These are phyloP conservation scores for Semaprochilodus insignis DNA, from an alignment of 2,797 vertebrate species.

Conservation along the genomic window DNA sequence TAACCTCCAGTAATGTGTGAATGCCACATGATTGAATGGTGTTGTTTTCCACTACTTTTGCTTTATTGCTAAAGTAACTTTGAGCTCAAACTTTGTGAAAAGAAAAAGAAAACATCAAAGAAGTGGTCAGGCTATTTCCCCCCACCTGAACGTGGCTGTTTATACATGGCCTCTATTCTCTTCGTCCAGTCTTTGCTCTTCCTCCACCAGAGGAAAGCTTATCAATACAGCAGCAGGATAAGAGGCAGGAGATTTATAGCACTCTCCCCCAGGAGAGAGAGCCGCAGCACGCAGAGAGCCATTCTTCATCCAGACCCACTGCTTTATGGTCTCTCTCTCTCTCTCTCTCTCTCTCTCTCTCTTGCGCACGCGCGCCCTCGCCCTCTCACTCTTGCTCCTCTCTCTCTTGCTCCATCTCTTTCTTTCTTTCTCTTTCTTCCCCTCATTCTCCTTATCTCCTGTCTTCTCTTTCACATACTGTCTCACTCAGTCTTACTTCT, in stretches of 20 bases:
- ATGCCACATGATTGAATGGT: not conserved
- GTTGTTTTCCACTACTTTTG: not conserved
- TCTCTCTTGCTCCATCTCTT: not conserved
- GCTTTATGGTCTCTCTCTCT: conserved; percentile 62
- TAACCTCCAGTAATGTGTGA: not conserved
- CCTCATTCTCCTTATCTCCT: not conserved
- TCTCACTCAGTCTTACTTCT: not conserved
- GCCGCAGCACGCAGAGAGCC: conserved; percentile 46
- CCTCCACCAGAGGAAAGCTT: conserved; percentile 59
- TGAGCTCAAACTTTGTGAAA: conserved; percentile 22
- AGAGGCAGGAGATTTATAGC: conserved; percentile 66
- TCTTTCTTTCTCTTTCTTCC: not conserved
- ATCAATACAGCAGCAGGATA: conserved; percentile 66
- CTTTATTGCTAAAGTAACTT: conserved; percentile 4
- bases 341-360: conserved; percentile 6
- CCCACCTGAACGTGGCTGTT: conserved; percentile 4
- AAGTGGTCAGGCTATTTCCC: conserved; percentile 20
- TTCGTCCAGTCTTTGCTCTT: conserved; percentile 37
- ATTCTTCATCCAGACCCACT: conserved; percentile 61
- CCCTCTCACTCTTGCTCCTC: not conserved
- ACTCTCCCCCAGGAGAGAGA: conserved; percentile 59
- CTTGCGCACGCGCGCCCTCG: too few species aligned
- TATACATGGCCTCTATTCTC: conserved; percentile 20
- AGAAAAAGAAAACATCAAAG: not conserved
- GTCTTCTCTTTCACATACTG: not conserved